Percentiles rank a stretch among this genome's conserved stretches.
Conservation (phyloP, 2,888 invertebrate species). For the Electrophaes corylata region DNA sequence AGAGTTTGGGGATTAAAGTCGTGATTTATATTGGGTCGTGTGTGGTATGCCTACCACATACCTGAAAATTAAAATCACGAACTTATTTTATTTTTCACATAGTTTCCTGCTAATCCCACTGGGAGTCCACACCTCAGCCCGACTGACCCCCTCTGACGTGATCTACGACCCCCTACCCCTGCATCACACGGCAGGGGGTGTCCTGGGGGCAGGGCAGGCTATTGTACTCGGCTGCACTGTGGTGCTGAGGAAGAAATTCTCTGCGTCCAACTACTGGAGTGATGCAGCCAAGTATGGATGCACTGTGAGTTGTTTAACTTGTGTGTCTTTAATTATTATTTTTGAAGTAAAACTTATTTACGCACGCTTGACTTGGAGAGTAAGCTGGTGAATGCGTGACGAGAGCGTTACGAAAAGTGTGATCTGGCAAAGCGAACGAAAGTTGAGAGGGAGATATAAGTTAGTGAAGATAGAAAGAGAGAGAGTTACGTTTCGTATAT, state of each 20-base stretch:
- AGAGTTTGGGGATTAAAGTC: no score
- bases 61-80: neutral
- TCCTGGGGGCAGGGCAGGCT: conserved; percentile 91
- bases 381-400: no score
- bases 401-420: no score
- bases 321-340: no score
- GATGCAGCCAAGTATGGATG: conserved; percentile 95
- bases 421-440: no score
- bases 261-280: conserved; percentile 96
- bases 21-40: no score
- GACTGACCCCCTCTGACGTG: conserved; percentile 86
- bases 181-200: conserved; percentile 97
- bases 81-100: conserved; percentile 5
- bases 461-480: no score
- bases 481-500: no score
- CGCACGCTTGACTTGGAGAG: no score
- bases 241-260: conserved; percentile 95
- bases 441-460: no score
- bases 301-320: conserved; percentile 86
- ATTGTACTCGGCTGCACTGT: conserved; percentile 90
- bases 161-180: conserved; percentile 96
- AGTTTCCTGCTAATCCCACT: conserved; percentile 88
- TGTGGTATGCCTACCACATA: no score
- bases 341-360: no score
- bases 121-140: conserved; percentile 86